Base-by-base conservation (phyloP, 2,797 vertebrate genomes). In the Limnodromus scolopaceus region DNA sequence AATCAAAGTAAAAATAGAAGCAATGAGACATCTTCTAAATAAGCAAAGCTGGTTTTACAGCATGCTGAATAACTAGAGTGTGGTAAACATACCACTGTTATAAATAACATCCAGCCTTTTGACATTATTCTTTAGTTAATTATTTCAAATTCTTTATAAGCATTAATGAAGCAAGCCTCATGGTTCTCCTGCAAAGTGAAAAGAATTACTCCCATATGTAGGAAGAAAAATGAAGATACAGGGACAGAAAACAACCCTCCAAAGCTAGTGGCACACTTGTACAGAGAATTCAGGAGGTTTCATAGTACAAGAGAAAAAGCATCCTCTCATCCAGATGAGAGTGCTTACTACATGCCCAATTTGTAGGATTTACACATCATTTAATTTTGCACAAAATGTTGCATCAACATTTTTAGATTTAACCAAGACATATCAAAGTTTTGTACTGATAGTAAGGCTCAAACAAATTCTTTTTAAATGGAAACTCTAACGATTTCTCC, bases 41-140 rank as follows among this genome's bases (percentile, higher is more conserved):
- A 96, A 96, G 93, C 93, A 95, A 94, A 95, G 96, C 89, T 96
- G 94, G 91, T 95, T 92, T 88, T 97, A 57, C 91, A 92, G 95
- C 64, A 12, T 70, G 85, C 84, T 94, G 94, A 76, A 95, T 96
- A 95, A 90, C 85, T 84, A 74, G 58, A 92, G 80, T 76, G 85
- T 93, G 95, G 94, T 86, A 96, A 96, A 95, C 93, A 94, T 13
- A 72, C 83, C 83, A 82, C 63, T 74, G 82, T 86, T 97, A 96
- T 86, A 72, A 79, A 96, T 96, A 97, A 94, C 93, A 92, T 41
- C 53, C 77, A 93, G 85, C 87, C 77, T 96, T 79, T 70, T 90
- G 74, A 92, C 77, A 92, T 88, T 86, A 84, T 63, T 92, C 63
- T 60, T 77, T 19, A 70, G 48, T 45, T 84, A 90, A 90, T 96